Percentiles rank a stretch among this genome's conserved stretches.
These are phyloP conservation scores for Callorhinus ursinus DNA, from an alignment of 2,113 vertebrate species.

Conservation along the genomic window DNA sequence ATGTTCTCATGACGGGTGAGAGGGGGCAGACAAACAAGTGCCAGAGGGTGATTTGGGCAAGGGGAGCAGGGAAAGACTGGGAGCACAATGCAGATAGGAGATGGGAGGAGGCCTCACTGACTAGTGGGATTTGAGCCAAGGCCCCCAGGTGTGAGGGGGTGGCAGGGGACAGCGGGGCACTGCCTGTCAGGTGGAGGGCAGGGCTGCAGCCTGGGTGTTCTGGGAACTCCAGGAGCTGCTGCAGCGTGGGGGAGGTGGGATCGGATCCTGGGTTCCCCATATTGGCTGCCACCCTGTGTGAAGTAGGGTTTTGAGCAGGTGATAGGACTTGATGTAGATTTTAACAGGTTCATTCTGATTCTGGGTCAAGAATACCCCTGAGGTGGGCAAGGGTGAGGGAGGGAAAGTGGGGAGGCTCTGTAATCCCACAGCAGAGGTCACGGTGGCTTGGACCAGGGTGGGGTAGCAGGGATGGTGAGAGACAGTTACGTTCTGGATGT, in stretches of 20 bases:
- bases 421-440: too few relatives aligned
- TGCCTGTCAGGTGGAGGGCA: background rate
- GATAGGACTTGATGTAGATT: background rate
- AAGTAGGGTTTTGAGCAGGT: background rate
- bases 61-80: background rate
- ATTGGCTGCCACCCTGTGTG: background rate
- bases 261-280: background rate
- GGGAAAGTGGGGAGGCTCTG: background rate
- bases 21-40: too few relatives aligned
- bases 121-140: background rate
- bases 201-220: background rate
- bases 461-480: background rate
- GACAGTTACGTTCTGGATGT: background rate
- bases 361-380: background rate
- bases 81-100: background rate
- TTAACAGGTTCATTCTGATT: background rate
- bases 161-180: background rate
- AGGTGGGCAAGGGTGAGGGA: background rate
- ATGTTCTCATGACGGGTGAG: background rate
- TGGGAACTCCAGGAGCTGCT: background rate
- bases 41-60: background rate
- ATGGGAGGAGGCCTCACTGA: background rate
- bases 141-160: too few relatives aligned
- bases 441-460: background rate
- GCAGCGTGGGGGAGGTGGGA: fast-evolving